A percentile compares a stretch with the other conserved stretches of the same genome.
Conservation (phyloP, 2,888 invertebrate species). For the Pollenia amentaria region DNA sequence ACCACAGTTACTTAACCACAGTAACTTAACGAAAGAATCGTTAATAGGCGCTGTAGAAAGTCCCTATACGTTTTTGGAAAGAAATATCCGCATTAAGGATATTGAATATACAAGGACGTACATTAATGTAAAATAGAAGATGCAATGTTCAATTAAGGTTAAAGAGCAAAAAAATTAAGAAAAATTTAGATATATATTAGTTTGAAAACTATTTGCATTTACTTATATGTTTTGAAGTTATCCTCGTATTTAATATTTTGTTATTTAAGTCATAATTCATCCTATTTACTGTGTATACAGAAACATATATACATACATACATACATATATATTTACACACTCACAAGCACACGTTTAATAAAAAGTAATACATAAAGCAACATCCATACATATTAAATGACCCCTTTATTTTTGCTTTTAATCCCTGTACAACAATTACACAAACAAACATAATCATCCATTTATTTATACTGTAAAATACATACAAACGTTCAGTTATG, state of each 20-base stretch:
- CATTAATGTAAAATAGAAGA: no score
- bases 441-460: background rate
- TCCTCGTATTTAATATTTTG: background rate
- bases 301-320: background rate
- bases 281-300: constrained; percentile 32
- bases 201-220: background rate
- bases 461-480: constrained; percentile 12
- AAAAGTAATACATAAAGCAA: constrained; percentile 24
- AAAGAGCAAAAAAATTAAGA: no score
- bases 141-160: no score
- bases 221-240: no score
- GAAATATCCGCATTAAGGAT: no score
- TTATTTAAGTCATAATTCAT: constrained; percentile 52
- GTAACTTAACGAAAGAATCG: no score
- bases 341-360: background rate
- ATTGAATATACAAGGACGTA: no score
- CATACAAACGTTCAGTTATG: constrained; percentile 3
- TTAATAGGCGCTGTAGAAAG: no score
- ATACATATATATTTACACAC: background rate
- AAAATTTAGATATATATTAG: no score
- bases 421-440: constrained; percentile 51
- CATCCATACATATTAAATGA: constrained; percentile 50
- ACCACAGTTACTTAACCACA: no score
- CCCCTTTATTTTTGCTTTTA: constrained; percentile 67
- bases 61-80: no score